These are phyloP conservation scores for Oxygymnocypris stewartii DNA, from an alignment of 2,113 vertebrate genomes.

Conservation along the genomic window DNA sequence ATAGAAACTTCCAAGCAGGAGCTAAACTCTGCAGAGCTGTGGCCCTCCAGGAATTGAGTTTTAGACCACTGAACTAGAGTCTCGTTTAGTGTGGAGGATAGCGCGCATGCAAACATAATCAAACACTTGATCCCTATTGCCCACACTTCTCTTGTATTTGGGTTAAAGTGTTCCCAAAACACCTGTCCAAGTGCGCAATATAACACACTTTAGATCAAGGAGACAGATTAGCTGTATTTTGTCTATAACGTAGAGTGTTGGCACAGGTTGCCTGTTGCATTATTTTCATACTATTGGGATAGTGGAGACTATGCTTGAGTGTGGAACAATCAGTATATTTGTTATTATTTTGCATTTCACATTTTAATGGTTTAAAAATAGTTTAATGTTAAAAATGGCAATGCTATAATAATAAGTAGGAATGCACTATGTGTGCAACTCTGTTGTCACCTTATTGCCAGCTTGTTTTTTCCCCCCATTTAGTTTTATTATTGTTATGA, in stretches of 20 bases:
- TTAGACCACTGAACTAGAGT: not conserved
- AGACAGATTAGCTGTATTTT: conserved; percentile 39
- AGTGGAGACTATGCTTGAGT: conserved; percentile 1
- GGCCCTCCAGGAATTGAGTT: too few species aligned
- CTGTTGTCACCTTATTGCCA: not conserved
- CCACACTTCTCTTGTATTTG: conserved; percentile 4
- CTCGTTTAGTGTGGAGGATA: not conserved
- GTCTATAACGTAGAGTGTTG: conserved; percentile 6
- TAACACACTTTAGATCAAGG: conserved; percentile 43
- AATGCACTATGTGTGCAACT: not conserved
- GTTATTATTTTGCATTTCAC: not conserved
- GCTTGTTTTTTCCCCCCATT: too few species aligned
- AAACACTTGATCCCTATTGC: conserved; percentile 20
- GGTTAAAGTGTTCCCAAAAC: conserved; percentile 35
- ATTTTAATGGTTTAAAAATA: not conserved
- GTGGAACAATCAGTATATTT: not conserved
- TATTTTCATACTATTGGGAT: conserved; percentile 23
- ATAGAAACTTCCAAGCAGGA: too few species aligned
- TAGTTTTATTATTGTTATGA: not conserved
- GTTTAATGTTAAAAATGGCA: not conserved
- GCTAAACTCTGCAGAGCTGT: too few species aligned
- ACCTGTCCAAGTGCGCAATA: conserved; percentile 21
- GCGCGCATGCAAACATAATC: not conserved
- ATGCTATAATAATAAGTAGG: not conserved
- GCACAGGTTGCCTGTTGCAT: not conserved